A percentile compares a stretch with the other conserved stretches of the same genome.
phyloP scores from a whole-genome alignment of 2,888 invertebrate species.

The Alloplasta piceator region DNA sequence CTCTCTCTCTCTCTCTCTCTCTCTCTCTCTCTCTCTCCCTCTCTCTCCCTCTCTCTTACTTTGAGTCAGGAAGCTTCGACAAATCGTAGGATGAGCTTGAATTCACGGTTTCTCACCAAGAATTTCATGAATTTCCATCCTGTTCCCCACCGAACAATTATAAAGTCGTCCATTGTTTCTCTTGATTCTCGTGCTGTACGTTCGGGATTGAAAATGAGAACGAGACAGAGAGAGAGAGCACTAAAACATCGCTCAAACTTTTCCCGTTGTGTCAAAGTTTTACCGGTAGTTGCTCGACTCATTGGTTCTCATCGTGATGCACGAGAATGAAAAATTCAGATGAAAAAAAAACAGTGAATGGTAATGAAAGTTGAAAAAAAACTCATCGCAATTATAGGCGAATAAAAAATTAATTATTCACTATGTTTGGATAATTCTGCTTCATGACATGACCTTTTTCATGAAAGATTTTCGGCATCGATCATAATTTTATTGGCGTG shows the following conservation, averaged over 20 bases:
- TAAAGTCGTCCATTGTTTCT: conserved; percentile 61
- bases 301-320: neutral
- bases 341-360: no score
- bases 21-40: conserved; percentile 21
- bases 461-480: neutral
- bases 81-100: conserved; percentile 56
- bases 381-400: no score
- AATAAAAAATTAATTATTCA: neutral
- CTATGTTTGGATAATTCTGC: conserved; percentile 15
- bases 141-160: conserved; percentile 60
- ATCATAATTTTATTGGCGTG: no score
- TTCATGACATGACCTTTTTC: neutral
- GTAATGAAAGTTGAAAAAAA: no score
- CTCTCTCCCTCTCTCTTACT: conserved; percentile 40
- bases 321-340: no score
- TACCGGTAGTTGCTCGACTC: conserved; percentile 39
- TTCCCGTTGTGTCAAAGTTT: conserved; percentile 52
- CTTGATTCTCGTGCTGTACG: conserved; percentile 1
- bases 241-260: conserved; percentile 28
- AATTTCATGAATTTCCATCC: conserved; percentile 46
- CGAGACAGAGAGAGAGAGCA: conserved; percentile 1
- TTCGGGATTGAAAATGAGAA: neutral
- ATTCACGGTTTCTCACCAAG: conserved; percentile 45
- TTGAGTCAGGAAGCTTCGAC: conserved; percentile 32
- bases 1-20: conserved; percentile 1